phyloP scores from a whole-genome alignment of 2,888 invertebrate species.

The Ophioninae sp. region DNA sequence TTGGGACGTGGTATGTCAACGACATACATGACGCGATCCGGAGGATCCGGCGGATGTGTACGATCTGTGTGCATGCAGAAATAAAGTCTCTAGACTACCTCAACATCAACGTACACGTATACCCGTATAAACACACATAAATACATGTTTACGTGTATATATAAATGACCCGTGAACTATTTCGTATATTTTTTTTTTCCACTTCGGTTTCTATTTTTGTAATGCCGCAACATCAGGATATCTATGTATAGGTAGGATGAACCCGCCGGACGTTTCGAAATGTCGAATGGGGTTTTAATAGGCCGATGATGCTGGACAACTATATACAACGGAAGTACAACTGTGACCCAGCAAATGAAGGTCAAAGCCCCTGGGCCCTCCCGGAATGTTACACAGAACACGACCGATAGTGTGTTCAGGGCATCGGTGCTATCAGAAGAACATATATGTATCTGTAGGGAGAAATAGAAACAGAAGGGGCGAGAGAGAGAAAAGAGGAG shows the following conservation, averaged over 20 bases:
- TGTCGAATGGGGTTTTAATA: constrained; percentile 38
- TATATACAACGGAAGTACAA: constrained; percentile 24
- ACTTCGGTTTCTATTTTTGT: constrained; percentile 46
- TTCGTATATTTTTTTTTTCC: constrained; percentile 24
- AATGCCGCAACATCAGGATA: constrained; percentile 7
- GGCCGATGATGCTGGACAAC: constrained; percentile 41
- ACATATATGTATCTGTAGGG: background rate
- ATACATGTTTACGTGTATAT: background rate
- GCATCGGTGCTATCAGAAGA: constrained; percentile 25
- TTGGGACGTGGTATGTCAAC: constrained; percentile 61
- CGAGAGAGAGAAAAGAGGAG: too few relatives aligned
- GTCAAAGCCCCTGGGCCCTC: constrained; percentile 45
- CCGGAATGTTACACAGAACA: constrained; percentile 1
- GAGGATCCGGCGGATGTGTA: constrained; percentile 56
- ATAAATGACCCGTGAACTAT: constrained; percentile 16
- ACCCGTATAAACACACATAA: too few relatives aligned
- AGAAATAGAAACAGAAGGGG: background rate
- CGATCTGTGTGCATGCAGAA: constrained; percentile 49
- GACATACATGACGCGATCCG: constrained; percentile 58
- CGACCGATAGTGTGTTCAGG: constrained; percentile 15
- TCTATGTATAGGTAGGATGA: constrained; percentile 17
- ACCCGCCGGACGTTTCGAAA: constrained; percentile 5
- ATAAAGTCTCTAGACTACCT: constrained; percentile 47
- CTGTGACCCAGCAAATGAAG: constrained; percentile 54
- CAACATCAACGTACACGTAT: too few relatives aligned